Evolutionary conservation across 2,888 invertebrate genomes (phyloP).

Genomic region (Sesia bembeciformis): DNA sequence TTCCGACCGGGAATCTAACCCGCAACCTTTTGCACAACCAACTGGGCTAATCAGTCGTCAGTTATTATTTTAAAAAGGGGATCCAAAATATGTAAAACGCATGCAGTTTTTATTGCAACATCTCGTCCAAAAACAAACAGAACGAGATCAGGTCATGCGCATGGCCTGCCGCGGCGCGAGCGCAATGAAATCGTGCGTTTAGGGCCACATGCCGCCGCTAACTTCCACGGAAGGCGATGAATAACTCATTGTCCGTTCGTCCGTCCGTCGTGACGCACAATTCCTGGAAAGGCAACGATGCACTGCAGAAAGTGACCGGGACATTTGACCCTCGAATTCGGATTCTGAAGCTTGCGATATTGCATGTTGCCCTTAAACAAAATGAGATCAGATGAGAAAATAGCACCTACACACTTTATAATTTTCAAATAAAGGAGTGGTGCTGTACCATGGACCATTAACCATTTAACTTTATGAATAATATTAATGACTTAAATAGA

Average conservation of each 20-base stretch:
- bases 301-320: slow-evolving; percentile 56
- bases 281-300: slow-evolving; percentile 48
- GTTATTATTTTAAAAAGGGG: neutral
- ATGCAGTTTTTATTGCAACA: neutral
- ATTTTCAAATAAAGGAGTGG: too few species aligned
- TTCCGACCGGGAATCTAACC: too few species aligned
- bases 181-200: slow-evolving; percentile 63
- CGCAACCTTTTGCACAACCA: too few species aligned
- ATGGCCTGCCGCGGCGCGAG: slow-evolving; percentile 29
- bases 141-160: slow-evolving; percentile 53
- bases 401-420: too few species aligned
- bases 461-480: too few species aligned
- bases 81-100: neutral
- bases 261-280: slow-evolving; percentile 66
- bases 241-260: slow-evolving; percentile 72
- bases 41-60: neutral
- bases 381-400: too few species aligned
- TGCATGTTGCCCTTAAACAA: too few species aligned
- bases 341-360: slow-evolving; percentile 2
- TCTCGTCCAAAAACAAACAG: slow-evolving; percentile 32
- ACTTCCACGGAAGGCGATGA: slow-evolving; percentile 69
- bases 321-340: slow-evolving; percentile 55
- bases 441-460: too few species aligned
- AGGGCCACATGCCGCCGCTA: slow-evolving; percentile 60
- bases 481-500: too few species aligned